Evolutionary conservation across 2,888 invertebrate genomes (phyloP).

Genomic region (Pammene fasciana): DNA sequence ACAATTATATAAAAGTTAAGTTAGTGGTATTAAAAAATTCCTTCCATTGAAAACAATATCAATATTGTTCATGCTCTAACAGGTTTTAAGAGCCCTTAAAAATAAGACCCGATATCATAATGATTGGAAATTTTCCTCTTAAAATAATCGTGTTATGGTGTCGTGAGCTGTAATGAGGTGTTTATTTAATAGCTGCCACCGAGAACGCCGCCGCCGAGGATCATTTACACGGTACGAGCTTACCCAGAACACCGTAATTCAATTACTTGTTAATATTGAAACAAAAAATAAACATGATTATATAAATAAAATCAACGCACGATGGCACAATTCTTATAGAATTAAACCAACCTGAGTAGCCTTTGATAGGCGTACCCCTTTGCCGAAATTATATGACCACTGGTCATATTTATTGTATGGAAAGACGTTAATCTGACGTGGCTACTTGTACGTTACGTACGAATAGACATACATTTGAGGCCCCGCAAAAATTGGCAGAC

Average conservation of each 20-base stretch:
- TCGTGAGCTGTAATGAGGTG: conserved; percentile 15
- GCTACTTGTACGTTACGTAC: too few species aligned
- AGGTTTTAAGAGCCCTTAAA: not conserved
- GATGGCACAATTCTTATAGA: too few species aligned
- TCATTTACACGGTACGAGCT: not conserved
- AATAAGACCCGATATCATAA: not conserved
- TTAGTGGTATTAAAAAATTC: not conserved
- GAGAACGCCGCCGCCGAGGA: not conserved
- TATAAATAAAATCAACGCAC: too few species aligned
- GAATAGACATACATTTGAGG: too few species aligned
- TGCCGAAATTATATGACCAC: too few species aligned
- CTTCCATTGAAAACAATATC: not conserved
- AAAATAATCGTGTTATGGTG: conserved; percentile 7
- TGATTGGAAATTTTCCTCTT: conserved; percentile 15
- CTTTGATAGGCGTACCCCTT: too few species aligned
- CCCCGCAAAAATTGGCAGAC: too few species aligned
- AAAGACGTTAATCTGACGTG: too few species aligned
- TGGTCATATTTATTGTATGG: too few species aligned
- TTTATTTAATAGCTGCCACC: conserved; percentile 9
- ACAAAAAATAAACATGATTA: not conserved
- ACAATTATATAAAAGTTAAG: too few species aligned
- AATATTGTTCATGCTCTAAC: not conserved
- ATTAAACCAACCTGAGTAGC: too few species aligned
- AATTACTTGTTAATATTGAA: not conserved
- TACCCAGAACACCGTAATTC: not conserved